Base-by-base conservation (phyloP, 2,888 invertebrate genomes). In the Podotricha telesiphe region DNA sequence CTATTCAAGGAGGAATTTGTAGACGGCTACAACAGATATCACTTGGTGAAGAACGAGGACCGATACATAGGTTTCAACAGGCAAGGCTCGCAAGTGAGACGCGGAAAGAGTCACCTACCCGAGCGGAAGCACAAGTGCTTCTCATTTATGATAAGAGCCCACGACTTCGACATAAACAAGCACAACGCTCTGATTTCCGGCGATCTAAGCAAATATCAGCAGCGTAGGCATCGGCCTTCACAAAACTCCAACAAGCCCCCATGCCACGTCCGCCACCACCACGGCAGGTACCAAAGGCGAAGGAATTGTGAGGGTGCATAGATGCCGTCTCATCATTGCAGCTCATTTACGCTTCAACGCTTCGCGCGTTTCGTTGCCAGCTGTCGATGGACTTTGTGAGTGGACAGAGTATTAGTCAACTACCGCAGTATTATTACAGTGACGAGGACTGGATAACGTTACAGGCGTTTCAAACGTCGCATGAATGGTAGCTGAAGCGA, bases 41-140 rank as follows among this genome's bases (percentile, higher is more conserved):
- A 91, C 78, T 93, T 95, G 81, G 94, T 92, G 83, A 94, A 90
- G 78, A 93, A 95, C 87, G 85, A 86, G 78, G 91, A 93, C 80
- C 94, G 94, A 78, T 95, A 93, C 86, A 92, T 95, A 82, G 95
- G 95, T 77, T 95, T 95, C 94, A 95, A 94, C 88, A 89, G 90
- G 78, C 86, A 88, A 74, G 95, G 95, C 65, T 82, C 87, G 77
- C 95, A 94, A 79, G 87, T 95, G 79, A 93, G 89, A 58, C 88
- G 88, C 65, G 84, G 83, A 78, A 91, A 86, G 84, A 89, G 84
- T 74, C 88, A 84, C 75, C 80, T 87, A 53, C 81, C 85, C 76
- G 82, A 86, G 78, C 89, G 89, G 45, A 87, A 88, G 73, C 93
- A 93, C 85, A 93, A 93, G 82, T 95, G 95, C 84, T 92, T 94